Conservation (phyloP, 2,113 vertebrate species). For the Varanus salvator region DNA sequence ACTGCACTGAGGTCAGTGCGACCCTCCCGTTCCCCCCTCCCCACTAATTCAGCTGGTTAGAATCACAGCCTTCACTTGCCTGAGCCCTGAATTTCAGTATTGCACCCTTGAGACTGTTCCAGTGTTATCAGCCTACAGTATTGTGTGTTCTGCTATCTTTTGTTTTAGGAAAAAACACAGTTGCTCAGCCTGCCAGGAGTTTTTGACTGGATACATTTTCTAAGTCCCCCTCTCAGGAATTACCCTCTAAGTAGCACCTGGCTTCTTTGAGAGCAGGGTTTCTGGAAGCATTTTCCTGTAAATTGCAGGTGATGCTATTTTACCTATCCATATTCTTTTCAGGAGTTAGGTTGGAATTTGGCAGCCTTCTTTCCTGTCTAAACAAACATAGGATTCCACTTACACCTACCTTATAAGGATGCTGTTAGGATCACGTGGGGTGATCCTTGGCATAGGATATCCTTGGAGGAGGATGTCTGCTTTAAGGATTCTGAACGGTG, state of each 20-base stretch:
- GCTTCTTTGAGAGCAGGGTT: not conserved
- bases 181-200: conserved; percentile 1
- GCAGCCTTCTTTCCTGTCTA: too few relatives aligned
- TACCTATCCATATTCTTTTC: not conserved
- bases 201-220: not conserved
- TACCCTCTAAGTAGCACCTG: rapidly evolving
- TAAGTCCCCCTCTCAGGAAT: not conserved
- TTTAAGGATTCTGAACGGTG: not conserved
- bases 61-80: not conserved
- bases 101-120: conserved; percentile 44
- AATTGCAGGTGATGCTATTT: not conserved
- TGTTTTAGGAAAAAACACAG: conserved; percentile 1
- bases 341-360: not conserved
- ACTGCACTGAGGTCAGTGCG: not conserved
- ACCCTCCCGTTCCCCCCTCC: too few relatives aligned
- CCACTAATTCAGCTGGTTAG: not conserved
- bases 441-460: not conserved
- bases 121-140: not conserved
- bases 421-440: not conserved
- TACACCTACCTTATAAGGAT: not conserved
- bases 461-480: not conserved
- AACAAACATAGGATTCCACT: too few relatives aligned
- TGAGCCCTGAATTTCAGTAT: conserved; percentile 48
- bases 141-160: not conserved
- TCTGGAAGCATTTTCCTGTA: not conserved